These are phyloP conservation scores for Perccottus glenii DNA, from an alignment of 2,113 vertebrate species.

Conservation along the genomic window DNA sequence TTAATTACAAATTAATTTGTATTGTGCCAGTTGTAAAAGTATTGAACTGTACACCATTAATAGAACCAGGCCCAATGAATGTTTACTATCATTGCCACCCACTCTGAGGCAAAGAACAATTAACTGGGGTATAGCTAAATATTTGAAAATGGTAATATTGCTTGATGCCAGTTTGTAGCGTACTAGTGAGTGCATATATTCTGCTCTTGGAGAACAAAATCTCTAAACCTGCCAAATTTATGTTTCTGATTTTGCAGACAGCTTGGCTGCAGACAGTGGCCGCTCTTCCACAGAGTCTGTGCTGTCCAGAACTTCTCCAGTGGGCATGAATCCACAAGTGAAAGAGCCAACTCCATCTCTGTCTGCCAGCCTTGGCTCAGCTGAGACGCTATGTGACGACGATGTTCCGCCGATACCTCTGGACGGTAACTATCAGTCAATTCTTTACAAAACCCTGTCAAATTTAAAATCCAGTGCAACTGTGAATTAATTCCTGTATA, in stretches of 20 bases:
- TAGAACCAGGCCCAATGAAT: not conserved
- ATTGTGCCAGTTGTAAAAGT: too few species aligned
- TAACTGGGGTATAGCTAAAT: slow-evolving; percentile 8
- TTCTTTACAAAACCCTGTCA: too few species aligned
- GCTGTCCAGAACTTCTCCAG: slow-evolving; percentile 87
- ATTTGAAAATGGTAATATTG: slow-evolving; percentile 4
- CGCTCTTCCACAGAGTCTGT: slow-evolving; percentile 82
- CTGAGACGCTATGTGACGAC: slow-evolving; percentile 74
- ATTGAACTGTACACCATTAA: not conserved
- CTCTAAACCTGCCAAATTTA: slow-evolving; percentile 8
- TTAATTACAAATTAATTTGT: too few species aligned
- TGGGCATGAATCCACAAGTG: slow-evolving; percentile 92
- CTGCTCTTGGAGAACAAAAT: slow-evolving; percentile 25
- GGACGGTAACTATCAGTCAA: slow-evolving; percentile 76
- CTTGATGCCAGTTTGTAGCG: slow-evolving; percentile 10
- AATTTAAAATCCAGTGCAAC: not conserved
- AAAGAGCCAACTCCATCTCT: slow-evolving; percentile 83
- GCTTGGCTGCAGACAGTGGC: slow-evolving; percentile 82
- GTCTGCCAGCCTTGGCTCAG: slow-evolving; percentile 80
- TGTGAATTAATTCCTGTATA: not conserved
- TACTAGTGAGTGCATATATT: not conserved
- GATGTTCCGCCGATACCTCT: slow-evolving; percentile 76
- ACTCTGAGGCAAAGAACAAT: slow-evolving; percentile 7
- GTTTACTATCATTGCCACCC: not conserved
- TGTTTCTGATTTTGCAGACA: slow-evolving; percentile 75